These are phyloP conservation scores for Ophiodon elongatus DNA, from an alignment of 2,113 vertebrate species.

Conservation along the genomic window DNA sequence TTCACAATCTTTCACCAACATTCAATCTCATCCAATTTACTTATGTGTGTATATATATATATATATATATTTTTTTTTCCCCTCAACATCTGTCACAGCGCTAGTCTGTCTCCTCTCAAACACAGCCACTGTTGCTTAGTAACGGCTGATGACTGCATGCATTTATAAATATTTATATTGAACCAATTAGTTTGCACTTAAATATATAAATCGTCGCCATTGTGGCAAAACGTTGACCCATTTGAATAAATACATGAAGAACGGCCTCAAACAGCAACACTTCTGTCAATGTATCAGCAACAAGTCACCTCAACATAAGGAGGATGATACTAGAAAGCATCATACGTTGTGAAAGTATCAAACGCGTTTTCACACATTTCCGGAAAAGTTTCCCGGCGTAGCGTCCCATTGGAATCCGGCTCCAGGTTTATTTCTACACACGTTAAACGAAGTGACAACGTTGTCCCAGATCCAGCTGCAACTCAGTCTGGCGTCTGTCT, in stretches of 20 bases:
- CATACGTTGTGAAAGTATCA: background rate
- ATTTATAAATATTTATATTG: slow-evolving; percentile 10
- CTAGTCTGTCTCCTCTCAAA: background rate
- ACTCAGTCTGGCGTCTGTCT: slow-evolving; percentile 17
- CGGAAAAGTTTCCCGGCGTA: no score
- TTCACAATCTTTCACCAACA: background rate
- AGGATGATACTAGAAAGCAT: no score
- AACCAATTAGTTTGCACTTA: background rate
- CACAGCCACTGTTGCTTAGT: slow-evolving; percentile 17
- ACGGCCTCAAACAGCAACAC: background rate
- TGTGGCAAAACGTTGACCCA: background rate
- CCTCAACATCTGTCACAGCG: slow-evolving; percentile 4
- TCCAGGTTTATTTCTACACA: slow-evolving; percentile 22
- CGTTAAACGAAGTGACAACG: slow-evolving; percentile 16
- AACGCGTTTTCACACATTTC: background rate
- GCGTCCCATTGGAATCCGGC: background rate
- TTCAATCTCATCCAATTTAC: background rate
- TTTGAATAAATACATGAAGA: background rate
- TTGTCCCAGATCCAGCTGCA: slow-evolving; percentile 35
- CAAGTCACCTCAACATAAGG: no score
- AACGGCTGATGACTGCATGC: background rate
- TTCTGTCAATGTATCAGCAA: no score
- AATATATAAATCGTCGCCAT: background rate
- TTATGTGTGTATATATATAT: no score
- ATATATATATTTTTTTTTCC: no score